These are phyloP conservation scores for Riparia riparia DNA, from an alignment of 2,113 vertebrate species.

Conservation along the genomic window DNA sequence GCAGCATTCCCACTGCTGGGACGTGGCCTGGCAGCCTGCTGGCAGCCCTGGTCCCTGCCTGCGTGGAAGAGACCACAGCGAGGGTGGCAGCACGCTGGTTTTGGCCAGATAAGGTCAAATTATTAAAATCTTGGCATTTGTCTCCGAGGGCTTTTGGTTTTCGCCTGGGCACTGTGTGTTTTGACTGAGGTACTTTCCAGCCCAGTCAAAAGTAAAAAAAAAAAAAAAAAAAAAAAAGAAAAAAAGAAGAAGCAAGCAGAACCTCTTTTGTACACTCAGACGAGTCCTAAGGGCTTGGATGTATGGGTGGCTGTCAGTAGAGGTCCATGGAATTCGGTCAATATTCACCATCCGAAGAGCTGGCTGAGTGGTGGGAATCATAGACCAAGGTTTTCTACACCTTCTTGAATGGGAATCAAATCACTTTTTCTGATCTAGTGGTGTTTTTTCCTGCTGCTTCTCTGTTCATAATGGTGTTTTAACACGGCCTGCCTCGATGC, in stretches of 20 bases:
- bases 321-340: fast-evolving
- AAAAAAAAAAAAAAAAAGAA: not conserved
- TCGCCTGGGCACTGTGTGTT: fast-evolving
- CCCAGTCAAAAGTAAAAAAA: not conserved
- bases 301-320: not conserved
- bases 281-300: not conserved
- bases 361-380: not conserved
- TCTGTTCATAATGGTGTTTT: not conserved
- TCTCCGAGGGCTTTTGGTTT: fast-evolving
- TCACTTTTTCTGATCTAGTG: not conserved
- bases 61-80: fast-evolving
- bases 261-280: not conserved
- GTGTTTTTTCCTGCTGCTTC: not conserved
- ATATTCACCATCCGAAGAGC: not conserved
- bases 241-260: not conserved
- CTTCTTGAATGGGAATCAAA: not conserved
- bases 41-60: not conserved
- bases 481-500: not conserved
- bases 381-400: not conserved
- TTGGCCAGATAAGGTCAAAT: not conserved
- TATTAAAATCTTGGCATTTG: not conserved
- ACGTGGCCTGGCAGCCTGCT: not conserved
- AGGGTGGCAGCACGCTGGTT: not conserved
- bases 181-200: not conserved
- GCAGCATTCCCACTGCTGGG: not conserved